phyloP scores from a whole-genome alignment of 1,140 invertebrate species.

The Bombus confusus region DNA sequence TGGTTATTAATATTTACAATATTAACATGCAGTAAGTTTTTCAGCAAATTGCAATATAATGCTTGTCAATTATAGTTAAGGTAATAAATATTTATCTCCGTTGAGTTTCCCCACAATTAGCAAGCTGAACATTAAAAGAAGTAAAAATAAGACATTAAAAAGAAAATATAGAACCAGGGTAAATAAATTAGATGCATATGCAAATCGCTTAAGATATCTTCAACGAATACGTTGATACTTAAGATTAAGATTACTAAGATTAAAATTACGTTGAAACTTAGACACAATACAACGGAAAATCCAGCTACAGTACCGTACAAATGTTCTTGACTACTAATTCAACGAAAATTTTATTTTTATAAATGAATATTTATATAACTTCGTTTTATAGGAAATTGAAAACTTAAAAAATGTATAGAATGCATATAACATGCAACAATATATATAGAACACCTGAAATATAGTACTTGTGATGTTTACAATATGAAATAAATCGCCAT shows the following conservation, averaged over 20 bases:
- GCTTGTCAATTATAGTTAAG: background rate
- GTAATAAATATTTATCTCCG: background rate
- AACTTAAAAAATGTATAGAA: background rate
- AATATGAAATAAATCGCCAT: no score
- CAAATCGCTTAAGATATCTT: background rate
- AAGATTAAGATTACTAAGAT: no score
- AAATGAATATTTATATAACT: background rate
- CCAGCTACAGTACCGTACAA: background rate
- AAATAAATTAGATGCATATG: background rate
- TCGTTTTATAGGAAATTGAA: background rate
- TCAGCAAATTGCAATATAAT: background rate
- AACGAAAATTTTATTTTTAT: background rate
- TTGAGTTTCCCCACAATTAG: background rate
- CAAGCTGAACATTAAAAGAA: background rate
- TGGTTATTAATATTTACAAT: background rate
- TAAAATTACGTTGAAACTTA: no score
- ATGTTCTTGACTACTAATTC: background rate
- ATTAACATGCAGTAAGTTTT: background rate
- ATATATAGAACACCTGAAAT: no score
- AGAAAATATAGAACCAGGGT: background rate
- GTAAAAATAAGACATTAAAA: no score
- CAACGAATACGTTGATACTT: no score
- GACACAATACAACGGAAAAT: background rate
- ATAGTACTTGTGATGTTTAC: no score
- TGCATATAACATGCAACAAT: no score